Percentiles rank a stretch among this genome's conserved stretches.
Evolutionary conservation across 2,888 invertebrate species (phyloP).

Genomic region (Agapetus fuscipes): DNA sequence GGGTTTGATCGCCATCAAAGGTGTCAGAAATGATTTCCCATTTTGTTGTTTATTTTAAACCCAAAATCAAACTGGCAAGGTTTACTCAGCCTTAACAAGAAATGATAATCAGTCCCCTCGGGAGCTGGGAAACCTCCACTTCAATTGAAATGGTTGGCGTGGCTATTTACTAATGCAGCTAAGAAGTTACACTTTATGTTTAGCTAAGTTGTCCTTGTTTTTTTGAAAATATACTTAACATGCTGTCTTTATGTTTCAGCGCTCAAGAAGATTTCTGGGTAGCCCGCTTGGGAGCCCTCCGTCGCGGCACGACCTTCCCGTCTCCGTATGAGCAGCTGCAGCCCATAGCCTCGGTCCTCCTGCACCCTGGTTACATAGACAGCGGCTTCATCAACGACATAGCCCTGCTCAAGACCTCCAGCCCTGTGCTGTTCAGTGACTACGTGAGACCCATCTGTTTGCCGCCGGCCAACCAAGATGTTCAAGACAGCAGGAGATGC

Average conservation of each 20-base stretch:
- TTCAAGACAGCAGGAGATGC: slow-evolving; percentile 57
- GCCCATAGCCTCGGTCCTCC: slow-evolving; percentile 51
- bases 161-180: too few relatives aligned
- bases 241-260: slow-evolving; percentile 31
- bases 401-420: slow-evolving; percentile 54
- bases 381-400: slow-evolving; percentile 72
- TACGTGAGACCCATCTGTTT: slow-evolving; percentile 56
- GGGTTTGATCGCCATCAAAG: too few relatives aligned
- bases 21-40: too few relatives aligned
- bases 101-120: too few relatives aligned
- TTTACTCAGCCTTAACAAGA: too few relatives aligned
- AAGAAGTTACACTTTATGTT: too few relatives aligned
- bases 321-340: slow-evolving; percentile 67
- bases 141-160: too few relatives aligned
- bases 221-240: slow-evolving; percentile 5
- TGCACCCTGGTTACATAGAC: slow-evolving; percentile 67
- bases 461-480: slow-evolving; percentile 48
- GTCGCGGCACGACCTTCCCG: slow-evolving; percentile 61
- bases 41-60: too few relatives aligned
- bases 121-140: too few relatives aligned
- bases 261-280: slow-evolving; percentile 70
- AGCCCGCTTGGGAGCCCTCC: slow-evolving; percentile 64
- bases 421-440: slow-evolving; percentile 50
- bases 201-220: too few relatives aligned
- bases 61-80: too few relatives aligned